phyloP scores from a whole-genome alignment of 2,797 vertebrate species.

The Glossophaga mutica region DNA sequence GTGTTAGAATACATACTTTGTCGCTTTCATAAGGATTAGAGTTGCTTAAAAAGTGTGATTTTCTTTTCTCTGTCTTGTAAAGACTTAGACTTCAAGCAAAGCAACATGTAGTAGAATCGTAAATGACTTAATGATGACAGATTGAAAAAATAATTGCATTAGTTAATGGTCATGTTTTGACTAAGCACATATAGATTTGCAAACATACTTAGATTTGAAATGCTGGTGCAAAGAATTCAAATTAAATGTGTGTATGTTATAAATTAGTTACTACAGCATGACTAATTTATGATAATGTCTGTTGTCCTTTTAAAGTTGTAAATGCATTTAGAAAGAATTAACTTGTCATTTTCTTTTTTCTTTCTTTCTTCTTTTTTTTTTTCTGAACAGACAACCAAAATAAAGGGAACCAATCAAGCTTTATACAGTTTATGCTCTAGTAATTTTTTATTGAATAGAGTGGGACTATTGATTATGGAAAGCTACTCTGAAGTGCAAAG shows the following conservation, averaged over 20 bases:
- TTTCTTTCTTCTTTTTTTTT: background rate
- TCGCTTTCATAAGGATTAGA: constrained; percentile 63
- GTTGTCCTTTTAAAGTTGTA: constrained; percentile 64
- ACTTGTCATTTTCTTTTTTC: constrained; percentile 50
- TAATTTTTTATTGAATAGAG: constrained; percentile 74
- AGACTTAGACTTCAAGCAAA: constrained; percentile 66
- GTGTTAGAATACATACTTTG: constrained; percentile 30
- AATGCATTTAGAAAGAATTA: constrained; percentile 67
- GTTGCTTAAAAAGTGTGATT: constrained; percentile 50
- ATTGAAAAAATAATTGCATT: constrained; percentile 77
- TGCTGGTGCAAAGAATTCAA: constrained; percentile 68
- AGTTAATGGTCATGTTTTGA: constrained; percentile 78
- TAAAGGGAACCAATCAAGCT: constrained; percentile 66
- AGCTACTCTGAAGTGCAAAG: constrained; percentile 72
- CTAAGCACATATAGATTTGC: constrained; percentile 60
- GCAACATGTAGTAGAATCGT: constrained; percentile 59
- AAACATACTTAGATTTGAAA: constrained; percentile 73
- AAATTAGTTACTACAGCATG: constrained; percentile 55
- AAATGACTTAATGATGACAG: constrained; percentile 67
- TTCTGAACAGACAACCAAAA: constrained; percentile 64
- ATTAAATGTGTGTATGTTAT: constrained; percentile 67
- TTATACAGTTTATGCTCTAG: constrained; percentile 58
- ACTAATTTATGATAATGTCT: constrained; percentile 74
- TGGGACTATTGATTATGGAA: constrained; percentile 78
- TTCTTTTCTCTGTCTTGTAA: constrained; percentile 29